phyloP scores from a whole-genome alignment of 2,888 invertebrate species.

The Saturnia japonica region DNA sequence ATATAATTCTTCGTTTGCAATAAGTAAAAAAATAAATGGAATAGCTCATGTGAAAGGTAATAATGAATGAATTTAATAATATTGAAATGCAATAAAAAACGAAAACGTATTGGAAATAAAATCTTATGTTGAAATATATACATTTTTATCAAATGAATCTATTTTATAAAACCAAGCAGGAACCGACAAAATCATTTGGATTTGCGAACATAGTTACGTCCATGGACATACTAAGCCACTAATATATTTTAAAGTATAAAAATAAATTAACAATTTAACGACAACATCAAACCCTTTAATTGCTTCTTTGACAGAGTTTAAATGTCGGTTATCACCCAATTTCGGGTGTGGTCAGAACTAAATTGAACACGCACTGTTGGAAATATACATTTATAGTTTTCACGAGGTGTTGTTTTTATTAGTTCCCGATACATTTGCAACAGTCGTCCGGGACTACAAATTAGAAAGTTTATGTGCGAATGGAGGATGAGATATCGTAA shows the following conservation, averaged over 20 bases:
- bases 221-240: background rate
- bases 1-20: background rate
- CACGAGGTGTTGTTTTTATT: conserved; percentile 74
- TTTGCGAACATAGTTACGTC: background rate
- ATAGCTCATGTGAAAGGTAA: background rate
- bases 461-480: conserved; percentile 77
- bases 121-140: background rate
- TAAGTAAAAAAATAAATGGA: background rate
- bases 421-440: conserved; percentile 65
- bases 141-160: background rate
- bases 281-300: conserved; percentile 74
- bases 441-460: conserved; percentile 64
- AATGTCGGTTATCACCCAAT: conserved; percentile 57
- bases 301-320: conserved; percentile 79
- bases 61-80: background rate
- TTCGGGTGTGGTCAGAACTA: conserved; percentile 73
- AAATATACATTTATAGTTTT: conserved; percentile 75
- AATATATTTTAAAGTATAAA: background rate
- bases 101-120: background rate
- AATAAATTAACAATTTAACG: conserved; percentile 55
- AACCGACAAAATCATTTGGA: background rate
- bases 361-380: conserved; percentile 67
- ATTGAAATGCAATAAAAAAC: background rate
- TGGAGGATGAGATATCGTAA: conserved; percentile 70
- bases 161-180: background rate